phyloP scores from a whole-genome alignment of 2,888 invertebrate genomes.

The Eulithis prunata region DNA sequence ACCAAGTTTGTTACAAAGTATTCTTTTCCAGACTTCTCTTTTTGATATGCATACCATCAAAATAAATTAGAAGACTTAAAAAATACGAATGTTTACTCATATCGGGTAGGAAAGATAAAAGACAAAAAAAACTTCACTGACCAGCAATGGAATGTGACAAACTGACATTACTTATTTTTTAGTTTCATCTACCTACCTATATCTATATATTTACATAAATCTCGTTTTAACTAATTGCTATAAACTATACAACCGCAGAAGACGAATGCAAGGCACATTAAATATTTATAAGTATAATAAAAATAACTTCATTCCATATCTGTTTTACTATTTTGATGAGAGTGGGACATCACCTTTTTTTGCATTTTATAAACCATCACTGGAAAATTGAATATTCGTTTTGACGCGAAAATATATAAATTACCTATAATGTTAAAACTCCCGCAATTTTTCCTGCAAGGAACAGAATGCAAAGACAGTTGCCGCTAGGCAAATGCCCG shows the following conservation, averaged over 20 bases:
- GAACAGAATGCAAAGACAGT: too few relatives aligned
- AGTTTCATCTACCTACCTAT: slow-evolving; percentile 10
- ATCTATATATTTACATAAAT: slow-evolving; percentile 10
- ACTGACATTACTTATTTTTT: slow-evolving; percentile 9
- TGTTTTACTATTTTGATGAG: too few relatives aligned
- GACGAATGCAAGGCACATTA: too few relatives aligned
- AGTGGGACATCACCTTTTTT: too few relatives aligned
- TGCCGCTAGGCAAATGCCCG: too few relatives aligned
- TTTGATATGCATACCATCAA: slow-evolving; percentile 9
- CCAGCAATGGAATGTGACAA: slow-evolving; percentile 38
- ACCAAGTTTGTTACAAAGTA: neutral
- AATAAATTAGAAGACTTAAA: slow-evolving; percentile 12
- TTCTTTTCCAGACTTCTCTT: slow-evolving; percentile 6
- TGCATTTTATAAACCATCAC: too few relatives aligned
- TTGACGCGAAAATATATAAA: too few relatives aligned
- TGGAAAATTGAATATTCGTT: too few relatives aligned
- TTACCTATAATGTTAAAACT: too few relatives aligned
- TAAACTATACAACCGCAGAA: neutral
- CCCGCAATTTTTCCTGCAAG: too few relatives aligned
- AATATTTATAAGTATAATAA: neutral
- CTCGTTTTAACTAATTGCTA: neutral
- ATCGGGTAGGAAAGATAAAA: neutral
- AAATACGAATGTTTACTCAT: slow-evolving; percentile 2
- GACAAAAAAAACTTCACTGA: slow-evolving; percentile 19
- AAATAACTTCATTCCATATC: too few relatives aligned